A percentile compares a stretch with the other conserved stretches of the same genome.
These are phyloP conservation scores for Amaurobius ferox DNA, from an alignment of 2,888 invertebrate genomes.

Conservation along the genomic window DNA sequence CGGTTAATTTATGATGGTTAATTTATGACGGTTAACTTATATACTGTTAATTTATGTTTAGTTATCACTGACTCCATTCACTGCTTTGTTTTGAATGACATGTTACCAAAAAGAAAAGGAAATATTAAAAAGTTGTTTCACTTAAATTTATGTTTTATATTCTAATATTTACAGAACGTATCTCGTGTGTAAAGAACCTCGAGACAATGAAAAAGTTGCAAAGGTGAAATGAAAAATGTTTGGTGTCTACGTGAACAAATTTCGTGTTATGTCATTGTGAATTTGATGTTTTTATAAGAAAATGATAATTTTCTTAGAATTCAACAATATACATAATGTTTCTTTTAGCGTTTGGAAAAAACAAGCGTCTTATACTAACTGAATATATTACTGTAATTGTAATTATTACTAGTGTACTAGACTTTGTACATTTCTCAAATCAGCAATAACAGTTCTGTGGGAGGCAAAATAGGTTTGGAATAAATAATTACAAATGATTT, in stretches of 20 bases:
- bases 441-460: background rate
- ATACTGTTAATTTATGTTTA: too few species aligned
- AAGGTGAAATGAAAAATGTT: background rate
- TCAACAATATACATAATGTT: background rate
- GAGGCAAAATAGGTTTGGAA: background rate
- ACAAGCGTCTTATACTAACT: background rate
- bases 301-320: background rate
- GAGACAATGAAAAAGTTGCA: too few species aligned
- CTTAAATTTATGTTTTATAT: too few species aligned
- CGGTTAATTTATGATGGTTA: too few species aligned
- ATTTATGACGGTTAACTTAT: too few species aligned
- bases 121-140: too few species aligned
- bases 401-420: background rate
- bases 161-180: too few species aligned
- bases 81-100: too few species aligned
- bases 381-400: background rate
- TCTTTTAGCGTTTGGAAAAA: background rate
- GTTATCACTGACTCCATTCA: too few species aligned
- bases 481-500: background rate
- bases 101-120: too few species aligned
- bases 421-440: background rate
- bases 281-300: background rate
- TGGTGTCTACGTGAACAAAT: background rate
- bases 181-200: too few species aligned
- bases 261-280: background rate